These are phyloP conservation scores for Caenorhabditis afra DNA, from an alignment of 2,888 invertebrate species.

Conservation along the genomic window DNA sequence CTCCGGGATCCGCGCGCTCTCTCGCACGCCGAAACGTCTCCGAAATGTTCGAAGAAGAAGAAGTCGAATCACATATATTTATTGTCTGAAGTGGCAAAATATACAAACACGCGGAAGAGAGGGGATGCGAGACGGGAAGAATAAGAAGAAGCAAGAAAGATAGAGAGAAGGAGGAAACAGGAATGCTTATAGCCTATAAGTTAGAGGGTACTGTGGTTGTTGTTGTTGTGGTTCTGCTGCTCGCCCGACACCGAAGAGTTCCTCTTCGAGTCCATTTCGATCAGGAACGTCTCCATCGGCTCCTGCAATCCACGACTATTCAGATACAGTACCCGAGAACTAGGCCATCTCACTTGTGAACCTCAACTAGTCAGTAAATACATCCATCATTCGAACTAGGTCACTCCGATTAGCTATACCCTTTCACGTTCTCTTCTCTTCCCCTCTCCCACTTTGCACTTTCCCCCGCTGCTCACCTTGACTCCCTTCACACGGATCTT, in stretches of 20 bases:
- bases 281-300: slow-evolving; percentile 77
- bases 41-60: slow-evolving; percentile 4
- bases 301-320: slow-evolving; percentile 65
- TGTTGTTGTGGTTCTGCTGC: slow-evolving; percentile 36
- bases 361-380: not conserved
- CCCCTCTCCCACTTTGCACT: not conserved
- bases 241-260: slow-evolving; percentile 68
- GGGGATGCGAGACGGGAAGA: not conserved
- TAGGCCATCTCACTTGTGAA: slow-evolving; percentile 7
- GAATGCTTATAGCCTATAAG: too few species aligned
- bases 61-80: slow-evolving; percentile 43
- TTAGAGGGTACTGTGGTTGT: slow-evolving; percentile 49
- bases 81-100: slow-evolving; percentile 48
- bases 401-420: slow-evolving; percentile 3
- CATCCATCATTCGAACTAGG: too few species aligned
- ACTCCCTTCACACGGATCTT: slow-evolving; percentile 93
- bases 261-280: slow-evolving; percentile 75
- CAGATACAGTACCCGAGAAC: not conserved
- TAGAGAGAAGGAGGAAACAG: not conserved
- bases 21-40: not conserved
- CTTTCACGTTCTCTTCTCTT: not conserved
- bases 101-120: slow-evolving; percentile 39
- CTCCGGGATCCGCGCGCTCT: slow-evolving; percentile 9
- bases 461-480: slow-evolving; percentile 56
- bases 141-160: not conserved